These are phyloP conservation scores for Lepidurus arcticus DNA, from an alignment of 1,140 invertebrate genomes.

Conservation along the genomic window DNA sequence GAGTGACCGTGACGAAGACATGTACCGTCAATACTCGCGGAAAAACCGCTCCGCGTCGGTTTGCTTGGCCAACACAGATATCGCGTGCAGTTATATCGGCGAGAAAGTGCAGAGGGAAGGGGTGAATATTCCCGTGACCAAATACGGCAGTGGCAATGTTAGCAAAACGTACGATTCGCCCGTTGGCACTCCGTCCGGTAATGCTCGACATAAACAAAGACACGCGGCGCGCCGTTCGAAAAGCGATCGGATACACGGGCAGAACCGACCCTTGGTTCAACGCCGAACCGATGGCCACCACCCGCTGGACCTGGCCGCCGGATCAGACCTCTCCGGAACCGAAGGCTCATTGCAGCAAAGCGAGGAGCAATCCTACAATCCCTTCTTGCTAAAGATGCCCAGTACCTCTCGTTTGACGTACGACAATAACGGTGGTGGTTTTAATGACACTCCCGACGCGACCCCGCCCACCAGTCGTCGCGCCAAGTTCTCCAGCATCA, in stretches of 20 bases:
- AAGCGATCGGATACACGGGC: constrained; percentile 32
- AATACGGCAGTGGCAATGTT: background rate
- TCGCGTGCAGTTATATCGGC: background rate
- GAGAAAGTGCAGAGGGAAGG: background rate
- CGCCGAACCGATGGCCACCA: constrained; percentile 24
- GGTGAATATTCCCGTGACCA: background rate
- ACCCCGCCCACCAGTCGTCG: background rate
- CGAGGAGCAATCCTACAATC: constrained; percentile 8
- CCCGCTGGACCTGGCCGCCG: constrained; percentile 19
- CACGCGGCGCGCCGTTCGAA: constrained; percentile 30
- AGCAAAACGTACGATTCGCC: background rate
- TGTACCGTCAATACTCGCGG: background rate
- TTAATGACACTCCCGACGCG: background rate
- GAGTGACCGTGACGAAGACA: background rate
- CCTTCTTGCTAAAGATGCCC: background rate
- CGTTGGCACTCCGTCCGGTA: background rate
- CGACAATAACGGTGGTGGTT: background rate
- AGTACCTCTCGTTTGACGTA: background rate
- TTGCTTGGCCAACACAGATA: background rate
- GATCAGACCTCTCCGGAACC: background rate
- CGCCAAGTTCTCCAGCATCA: background rate
- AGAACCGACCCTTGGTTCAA: constrained; percentile 25
- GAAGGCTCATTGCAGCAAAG: constrained; percentile 1
- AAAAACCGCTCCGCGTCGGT: background rate
- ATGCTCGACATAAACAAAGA: background rate